Evolutionary conservation across 2,797 vertebrate genomes (phyloP), one percentile per base, ranked within the genome.

Genomic region (Molossus alvarezi): DNA sequence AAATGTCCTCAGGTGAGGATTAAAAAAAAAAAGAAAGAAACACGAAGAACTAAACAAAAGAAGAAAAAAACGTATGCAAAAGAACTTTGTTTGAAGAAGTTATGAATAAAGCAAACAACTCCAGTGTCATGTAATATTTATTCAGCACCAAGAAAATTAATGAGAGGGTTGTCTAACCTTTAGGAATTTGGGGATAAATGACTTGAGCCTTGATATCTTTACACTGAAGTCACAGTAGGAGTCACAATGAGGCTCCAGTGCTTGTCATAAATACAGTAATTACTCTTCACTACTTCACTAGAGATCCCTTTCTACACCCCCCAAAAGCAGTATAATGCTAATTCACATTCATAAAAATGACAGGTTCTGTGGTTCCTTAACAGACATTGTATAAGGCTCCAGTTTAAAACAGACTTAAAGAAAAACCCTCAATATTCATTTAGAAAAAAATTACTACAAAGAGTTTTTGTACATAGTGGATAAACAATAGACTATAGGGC

Each of bases 91-190:
- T 82, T 93, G 73, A 58, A 51, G 75, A 80, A 84, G 14, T 75
- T 82, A 53, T 33, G 65, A 96, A 85, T 89, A 57, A 88, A 87
- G 27, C 17, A 73, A 73, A 15, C 37, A 83, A 25, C 41, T 33
- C 51, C 8, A 60, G 58, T 82, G 90, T 93, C 58, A 64, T 53
- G 37, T 64, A 79, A 72, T 86, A 83, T 89, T 94, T 82, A 67
- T 88, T 25, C 5, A 71, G 55, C 45, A 76, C 27, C 15, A 75
- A 96, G 79, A 86, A 95, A 95, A 88, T 84, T 69, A 92, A 73
- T 20, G 33, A 64, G 15, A 93, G 20, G 3, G 14, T 72, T 92
- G 65, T 87, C 41, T 65, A 84, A 90, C n/a, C 81, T 77, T 84
- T 17, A 80, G 84, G n/a, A 64, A 75, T 69, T 96, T 51, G n/a